Base-by-base conservation (phyloP, 2,113 vertebrate species). In the Chlamydotis undulata region DNA sequence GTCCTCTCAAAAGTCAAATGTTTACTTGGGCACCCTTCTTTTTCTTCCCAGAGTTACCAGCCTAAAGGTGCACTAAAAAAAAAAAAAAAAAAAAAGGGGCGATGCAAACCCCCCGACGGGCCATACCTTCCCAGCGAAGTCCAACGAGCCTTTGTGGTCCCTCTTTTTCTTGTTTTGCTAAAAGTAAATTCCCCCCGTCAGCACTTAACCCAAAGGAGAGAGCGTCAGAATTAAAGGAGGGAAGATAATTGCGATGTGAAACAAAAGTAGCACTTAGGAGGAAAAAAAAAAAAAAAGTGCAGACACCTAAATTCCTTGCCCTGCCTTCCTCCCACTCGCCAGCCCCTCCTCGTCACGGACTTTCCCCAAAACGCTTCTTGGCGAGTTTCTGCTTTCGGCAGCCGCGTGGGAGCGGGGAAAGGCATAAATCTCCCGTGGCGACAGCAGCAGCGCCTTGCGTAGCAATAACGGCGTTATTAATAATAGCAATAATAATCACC, bases 231-330 rank as follows among this genome's bases (percentile, higher is more conserved):
- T 89, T 78, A 50, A 84, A 84, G 59, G 57, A 59, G 80, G 73
- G 53, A 4, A 73, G 59, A 69, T 22, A 87, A 93, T 77, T 56
- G 88, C 33, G 47, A 56, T 6, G 80, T 1, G 91, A 52, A 90
- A 90, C 81, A 93, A 96, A 90, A 90, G 83, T 84, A 64, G 68
- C 70, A 25, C 79, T 93, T 7, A 28, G 22, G n/a, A 29, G 16
- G n/a, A 28, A n/a, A 49, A 22, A 6, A 39, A 15, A 21, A 16
- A 37, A 75, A 64, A 83, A 83, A 82, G 87, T 98, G 98, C 99
- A 98, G 98, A 98, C 98, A 98, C 97, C 98, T 98, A 98, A 98
- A 99, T 99, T 99, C 98, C 97, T 98, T 81, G 95, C 97, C 97
- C 97, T 93, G 96, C 96, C 97, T 98, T 98, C 98, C 98, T 98